A percentile compares a stretch with the other conserved stretches of the same genome.
These are phyloP conservation scores for Pao palembangensis DNA, from an alignment of 2,113 vertebrate species.

Conservation along the genomic window DNA sequence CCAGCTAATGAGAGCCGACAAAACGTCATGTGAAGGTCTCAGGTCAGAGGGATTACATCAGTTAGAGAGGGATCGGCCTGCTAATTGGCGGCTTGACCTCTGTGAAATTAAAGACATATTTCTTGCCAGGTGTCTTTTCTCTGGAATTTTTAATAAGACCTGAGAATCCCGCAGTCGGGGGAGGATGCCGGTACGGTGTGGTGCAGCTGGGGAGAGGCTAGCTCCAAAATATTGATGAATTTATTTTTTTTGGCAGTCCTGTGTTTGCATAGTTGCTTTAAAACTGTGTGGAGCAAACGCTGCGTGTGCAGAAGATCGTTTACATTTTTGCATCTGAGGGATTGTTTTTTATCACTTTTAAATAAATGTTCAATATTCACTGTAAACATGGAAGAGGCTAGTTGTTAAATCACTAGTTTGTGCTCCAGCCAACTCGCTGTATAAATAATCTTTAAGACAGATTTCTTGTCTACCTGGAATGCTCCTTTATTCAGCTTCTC, in stretches of 20 bases:
- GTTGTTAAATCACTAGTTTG: too few relatives aligned
- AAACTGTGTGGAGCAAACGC: conserved; percentile 1
- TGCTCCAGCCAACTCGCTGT: neutral
- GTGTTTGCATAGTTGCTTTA: too few relatives aligned
- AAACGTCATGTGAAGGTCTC: conserved; percentile 7
- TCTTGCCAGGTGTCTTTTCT: conserved; percentile 13
- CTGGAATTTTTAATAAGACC: neutral
- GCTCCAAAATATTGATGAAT: conserved; percentile 14
- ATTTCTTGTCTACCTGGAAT: too few relatives aligned
- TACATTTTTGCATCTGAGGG: conserved; percentile 33
- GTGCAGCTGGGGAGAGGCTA: neutral
- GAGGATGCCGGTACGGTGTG: neutral
- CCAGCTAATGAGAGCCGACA: conserved; percentile 7
- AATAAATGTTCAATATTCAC: conserved; percentile 18
- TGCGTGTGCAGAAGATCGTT: conserved; percentile 29
- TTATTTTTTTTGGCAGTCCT: neutral
- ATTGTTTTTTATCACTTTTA: conserved; percentile 1
- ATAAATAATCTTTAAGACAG: too few relatives aligned
- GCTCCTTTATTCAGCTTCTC: too few relatives aligned
- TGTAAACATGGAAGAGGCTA: too few relatives aligned
- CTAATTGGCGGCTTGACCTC: conserved; percentile 29
- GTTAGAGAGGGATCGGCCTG: conserved; percentile 4
- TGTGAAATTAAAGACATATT: conserved; percentile 10
- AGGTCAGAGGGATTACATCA: conserved; percentile 19
- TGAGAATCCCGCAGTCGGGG: neutral